phyloP scores from a whole-genome alignment of 2,888 invertebrate genomes.

The Empis livida region DNA sequence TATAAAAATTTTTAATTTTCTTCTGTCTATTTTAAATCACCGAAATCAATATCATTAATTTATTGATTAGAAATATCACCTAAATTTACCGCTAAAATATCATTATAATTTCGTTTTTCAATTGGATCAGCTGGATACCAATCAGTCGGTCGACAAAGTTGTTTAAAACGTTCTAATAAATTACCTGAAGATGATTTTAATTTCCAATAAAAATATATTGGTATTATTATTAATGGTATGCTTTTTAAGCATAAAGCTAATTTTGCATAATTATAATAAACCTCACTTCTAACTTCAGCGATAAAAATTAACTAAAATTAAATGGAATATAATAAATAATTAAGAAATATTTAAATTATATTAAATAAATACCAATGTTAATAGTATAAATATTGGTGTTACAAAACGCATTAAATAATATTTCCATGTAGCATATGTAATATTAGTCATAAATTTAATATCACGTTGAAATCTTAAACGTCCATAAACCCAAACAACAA shows the following conservation, averaged over 20 bases:
- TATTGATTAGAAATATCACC: no score
- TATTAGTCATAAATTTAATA: conserved; percentile 54
- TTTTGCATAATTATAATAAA: no score
- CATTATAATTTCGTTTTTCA: conserved; percentile 26
- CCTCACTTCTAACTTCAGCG: not conserved
- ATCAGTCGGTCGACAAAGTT: conserved; percentile 26
- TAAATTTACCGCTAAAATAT: conserved; percentile 12
- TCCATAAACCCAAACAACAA: conserved; percentile 76
- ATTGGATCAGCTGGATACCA: conserved; percentile 29
- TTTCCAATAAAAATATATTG: conserved; percentile 22
- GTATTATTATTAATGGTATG: conserved; percentile 24
- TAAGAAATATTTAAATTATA: no score
- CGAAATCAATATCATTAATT: not conserved
- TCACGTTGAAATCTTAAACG: conserved; percentile 48
- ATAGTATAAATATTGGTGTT: conserved; percentile 22
- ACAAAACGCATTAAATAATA: conserved; percentile 26
- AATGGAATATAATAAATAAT: no score
- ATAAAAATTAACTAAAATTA: conserved; percentile 12
- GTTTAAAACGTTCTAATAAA: conserved; percentile 20
- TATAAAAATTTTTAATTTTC: not conserved
- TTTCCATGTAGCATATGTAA: conserved; percentile 39
- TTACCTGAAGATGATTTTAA: conserved; percentile 21
- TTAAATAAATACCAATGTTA: conserved; percentile 18
- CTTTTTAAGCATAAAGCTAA: conserved; percentile 14
- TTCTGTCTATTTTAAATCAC: no score